Base-by-base conservation (phyloP, 2,888 invertebrate species). In the Pocota personata region DNA sequence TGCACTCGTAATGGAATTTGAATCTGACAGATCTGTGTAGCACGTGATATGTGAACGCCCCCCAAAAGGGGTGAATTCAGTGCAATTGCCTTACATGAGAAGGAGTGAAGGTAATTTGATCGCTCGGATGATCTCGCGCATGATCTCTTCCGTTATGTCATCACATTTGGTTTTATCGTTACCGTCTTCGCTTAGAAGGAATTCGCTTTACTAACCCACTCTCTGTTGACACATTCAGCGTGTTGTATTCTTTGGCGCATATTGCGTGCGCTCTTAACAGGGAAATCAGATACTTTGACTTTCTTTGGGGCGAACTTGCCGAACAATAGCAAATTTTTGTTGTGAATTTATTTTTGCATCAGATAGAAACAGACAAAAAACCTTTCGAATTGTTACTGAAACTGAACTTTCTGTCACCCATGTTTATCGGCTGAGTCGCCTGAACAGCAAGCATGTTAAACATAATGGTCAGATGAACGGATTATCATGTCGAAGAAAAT, bases 181-280 rank as follows among this genome's bases (percentile, higher is more conserved):
- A 80, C 64, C 58, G 40, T 71, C 66, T 64, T 58, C 8, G 72
- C 52, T 24, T 40, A 32, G 73, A 73, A 57, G 64, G 60, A 62
- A 66, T 86, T 77, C 66, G 37, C 71, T 72, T 86, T 77, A 82
- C 86, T 86, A 82, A 86, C 86, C 86, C 67, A 86, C 71, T 84
- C 75, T 69, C 80, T 43, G 48, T 60, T 79, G 80, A 80, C 79
- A 84, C 32, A 75, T 52, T 57, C 27, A 43, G 37, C 40, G 27
- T 76, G 6, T 66, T 35, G 21, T 57, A 35, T 52, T 66, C 43
- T 35, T 66, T 16, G 46, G 67, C 46, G 35, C 19, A 58, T 66
- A 66, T 76, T 80, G 76, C 82, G 76, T 82, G 72, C 64, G 52
- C 14, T 43, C 19, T 24, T 35, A 67, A 62, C 64, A 64, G 75